A percentile compares a stretch with the other conserved stretches of the same genome.
phyloP scores from a whole-genome alignment of 2,888 invertebrate genomes.

The Drosophila buzzatii region DNA sequence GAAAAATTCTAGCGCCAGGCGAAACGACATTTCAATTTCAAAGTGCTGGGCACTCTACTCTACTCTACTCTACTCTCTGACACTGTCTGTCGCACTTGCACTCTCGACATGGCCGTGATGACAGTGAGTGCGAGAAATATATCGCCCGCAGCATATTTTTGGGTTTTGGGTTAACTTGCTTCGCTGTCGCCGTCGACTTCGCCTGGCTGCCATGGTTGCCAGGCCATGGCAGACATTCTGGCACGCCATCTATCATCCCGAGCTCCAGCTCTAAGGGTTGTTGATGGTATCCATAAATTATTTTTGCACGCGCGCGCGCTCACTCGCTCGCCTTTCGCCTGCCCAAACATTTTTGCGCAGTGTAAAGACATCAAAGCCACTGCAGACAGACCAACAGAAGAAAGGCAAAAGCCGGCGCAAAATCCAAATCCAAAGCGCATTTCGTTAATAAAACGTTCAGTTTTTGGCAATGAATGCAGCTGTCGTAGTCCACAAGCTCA shows the following conservation, averaged over 20 bases:
- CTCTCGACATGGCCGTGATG: slow-evolving; percentile 47
- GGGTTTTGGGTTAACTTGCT: slow-evolving; percentile 75
- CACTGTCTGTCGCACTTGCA: slow-evolving; percentile 29
- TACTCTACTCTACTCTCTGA: slow-evolving; percentile 1
- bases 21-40: slow-evolving; percentile 78
- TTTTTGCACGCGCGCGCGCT: slow-evolving; percentile 73
- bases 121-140: slow-evolving; percentile 77
- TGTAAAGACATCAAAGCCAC: slow-evolving; percentile 53
- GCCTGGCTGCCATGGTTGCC: slow-evolving; percentile 44
- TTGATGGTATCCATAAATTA: slow-evolving; percentile 83
- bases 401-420: slow-evolving; percentile 29
- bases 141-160: slow-evolving; percentile 79
- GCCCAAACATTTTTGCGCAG: slow-evolving; percentile 70
- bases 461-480: slow-evolving; percentile 67
- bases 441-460: slow-evolving; percentile 71
- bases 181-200: slow-evolving; percentile 43
- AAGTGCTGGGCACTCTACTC: slow-evolving; percentile 66
- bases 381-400: slow-evolving; percentile 15
- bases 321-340: slow-evolving; percentile 37
- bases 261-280: slow-evolving; percentile 80
- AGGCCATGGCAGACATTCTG: slow-evolving; percentile 75
- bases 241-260: slow-evolving; percentile 83
- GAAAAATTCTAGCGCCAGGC: slow-evolving; percentile 76
- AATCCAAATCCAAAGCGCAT: slow-evolving; percentile 66
- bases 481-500: slow-evolving; percentile 52